Percentiles rank a stretch among this genome's conserved stretches.
Conservation (phyloP, 2,888 invertebrate species). For the Tuta absoluta region DNA sequence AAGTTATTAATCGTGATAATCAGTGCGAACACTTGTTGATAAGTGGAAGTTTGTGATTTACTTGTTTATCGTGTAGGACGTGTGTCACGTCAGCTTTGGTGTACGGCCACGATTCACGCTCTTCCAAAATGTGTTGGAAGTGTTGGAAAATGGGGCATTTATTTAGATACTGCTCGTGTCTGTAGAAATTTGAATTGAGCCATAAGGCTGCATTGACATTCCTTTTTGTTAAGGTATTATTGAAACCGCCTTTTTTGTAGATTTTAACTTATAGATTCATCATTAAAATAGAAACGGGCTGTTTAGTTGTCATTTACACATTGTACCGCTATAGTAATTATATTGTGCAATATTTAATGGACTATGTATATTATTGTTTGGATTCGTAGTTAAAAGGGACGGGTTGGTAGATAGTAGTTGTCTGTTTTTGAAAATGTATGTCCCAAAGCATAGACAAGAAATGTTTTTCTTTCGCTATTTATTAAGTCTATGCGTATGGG, state of each 20-base stretch:
- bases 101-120: constrained; percentile 66
- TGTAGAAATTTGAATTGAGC: constrained; percentile 38
- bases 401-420: constrained; percentile 47
- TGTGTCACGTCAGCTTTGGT: constrained; percentile 59
- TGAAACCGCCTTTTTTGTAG: constrained; percentile 63
- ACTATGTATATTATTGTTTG: constrained; percentile 51
- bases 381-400: constrained; percentile 56
- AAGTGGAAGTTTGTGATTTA: constrained; percentile 62
- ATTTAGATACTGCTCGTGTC: constrained; percentile 24
- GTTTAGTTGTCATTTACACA: constrained; percentile 54
- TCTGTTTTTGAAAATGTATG: constrained; percentile 25
- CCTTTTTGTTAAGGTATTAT: constrained; percentile 52
- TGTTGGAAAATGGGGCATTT: constrained; percentile 23
- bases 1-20: constrained; percentile 58
- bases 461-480: constrained; percentile 20
- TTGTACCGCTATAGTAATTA: constrained; percentile 52
- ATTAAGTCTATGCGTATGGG: constrained; percentile 53
- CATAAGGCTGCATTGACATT: constrained; percentile 61
- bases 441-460: constrained; percentile 56
- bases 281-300: constrained; percentile 71
- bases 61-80: constrained; percentile 54
- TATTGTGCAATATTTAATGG: constrained; percentile 57
- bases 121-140: constrained; percentile 10
- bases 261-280: constrained; percentile 45
- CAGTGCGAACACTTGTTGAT: constrained; percentile 54